These are phyloP conservation scores for Phrynosoma platyrhinos DNA, from an alignment of 2,113 vertebrate genomes.

Conservation along the genomic window DNA sequence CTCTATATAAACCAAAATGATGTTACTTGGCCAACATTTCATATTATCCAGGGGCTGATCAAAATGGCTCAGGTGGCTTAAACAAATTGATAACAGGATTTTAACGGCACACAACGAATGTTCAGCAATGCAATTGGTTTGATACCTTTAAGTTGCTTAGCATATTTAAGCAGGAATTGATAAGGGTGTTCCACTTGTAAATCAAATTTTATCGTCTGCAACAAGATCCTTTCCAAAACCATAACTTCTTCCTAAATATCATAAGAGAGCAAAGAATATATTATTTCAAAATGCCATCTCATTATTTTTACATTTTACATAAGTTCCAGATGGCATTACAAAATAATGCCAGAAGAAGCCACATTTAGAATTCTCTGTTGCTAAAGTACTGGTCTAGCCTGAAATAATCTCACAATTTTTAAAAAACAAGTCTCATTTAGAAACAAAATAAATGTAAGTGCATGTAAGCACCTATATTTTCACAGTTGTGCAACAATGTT, in stretches of 20 bases:
- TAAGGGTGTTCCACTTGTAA: conserved; percentile 98
- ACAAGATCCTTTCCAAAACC: conserved; percentile 96
- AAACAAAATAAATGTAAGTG: not conserved
- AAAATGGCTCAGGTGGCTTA: not conserved
- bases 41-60: not conserved
- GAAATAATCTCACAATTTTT: not conserved
- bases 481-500: not conserved
- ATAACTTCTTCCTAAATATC: conserved; percentile 93
- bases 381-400: not conserved
- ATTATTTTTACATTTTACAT: conserved; percentile 32
- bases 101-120: not conserved
- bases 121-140: not conserved
- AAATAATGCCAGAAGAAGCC: not conserved
- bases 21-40: not conserved
- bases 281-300: conserved; percentile 20
- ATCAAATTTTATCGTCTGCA: conserved; percentile 99
- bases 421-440: not conserved
- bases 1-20: not conserved
- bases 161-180: conserved; percentile 96
- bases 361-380: not conserved
- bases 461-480: not conserved
- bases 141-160: conserved; percentile 98
- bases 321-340: not conserved
- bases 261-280: conserved; percentile 26
- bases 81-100: not conserved